A percentile compares a stretch with the other conserved stretches of the same genome.
Conservation (phyloP, 2,797 vertebrate genomes). For the Neostethus bicornis region DNA sequence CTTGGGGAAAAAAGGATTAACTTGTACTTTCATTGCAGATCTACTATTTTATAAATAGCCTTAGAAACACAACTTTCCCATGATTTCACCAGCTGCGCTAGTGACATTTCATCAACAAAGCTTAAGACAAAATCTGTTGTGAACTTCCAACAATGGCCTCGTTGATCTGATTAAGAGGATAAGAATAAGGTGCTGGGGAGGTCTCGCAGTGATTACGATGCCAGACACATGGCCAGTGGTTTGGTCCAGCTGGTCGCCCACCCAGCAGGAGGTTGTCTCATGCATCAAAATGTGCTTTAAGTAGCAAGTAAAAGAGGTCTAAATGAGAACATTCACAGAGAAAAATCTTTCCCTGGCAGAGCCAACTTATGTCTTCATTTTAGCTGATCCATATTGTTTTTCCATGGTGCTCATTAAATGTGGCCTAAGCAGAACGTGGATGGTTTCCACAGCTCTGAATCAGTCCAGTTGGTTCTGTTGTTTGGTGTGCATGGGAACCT, state of each 20-base stretch:
- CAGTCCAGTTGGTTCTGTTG: constrained; percentile 25
- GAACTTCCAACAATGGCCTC: constrained; percentile 36
- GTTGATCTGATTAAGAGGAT: constrained; percentile 57
- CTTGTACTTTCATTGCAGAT: background rate
- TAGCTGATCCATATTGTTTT: constrained; percentile 33
- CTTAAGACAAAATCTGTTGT: constrained; percentile 20
- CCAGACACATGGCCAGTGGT: constrained; percentile 25
- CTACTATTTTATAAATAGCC: background rate
- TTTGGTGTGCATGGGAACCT: constrained; percentile 37
- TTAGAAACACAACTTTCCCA: constrained; percentile 22
- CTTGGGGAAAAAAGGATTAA: background rate
- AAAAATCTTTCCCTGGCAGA: constrained; percentile 9
- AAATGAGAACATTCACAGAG: constrained; percentile 7
- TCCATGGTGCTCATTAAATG: constrained; percentile 57
- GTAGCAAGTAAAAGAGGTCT: constrained; percentile 7
- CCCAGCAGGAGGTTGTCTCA: constrained; percentile 44
- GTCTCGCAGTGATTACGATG: constrained; percentile 37
- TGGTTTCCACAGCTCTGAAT: constrained; percentile 32
- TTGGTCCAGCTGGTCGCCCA: constrained; percentile 35
- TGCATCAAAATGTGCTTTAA: constrained; percentile 5
- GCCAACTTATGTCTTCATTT: constrained; percentile 48
- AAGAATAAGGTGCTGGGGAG: constrained; percentile 34
- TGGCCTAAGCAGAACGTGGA: constrained; percentile 36
- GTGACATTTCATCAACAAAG: constrained; percentile 18
- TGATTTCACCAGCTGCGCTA: constrained; percentile 16